Conservation (phyloP, 2,797 vertebrate genomes). For the Cichlasoma orientale region DNA sequence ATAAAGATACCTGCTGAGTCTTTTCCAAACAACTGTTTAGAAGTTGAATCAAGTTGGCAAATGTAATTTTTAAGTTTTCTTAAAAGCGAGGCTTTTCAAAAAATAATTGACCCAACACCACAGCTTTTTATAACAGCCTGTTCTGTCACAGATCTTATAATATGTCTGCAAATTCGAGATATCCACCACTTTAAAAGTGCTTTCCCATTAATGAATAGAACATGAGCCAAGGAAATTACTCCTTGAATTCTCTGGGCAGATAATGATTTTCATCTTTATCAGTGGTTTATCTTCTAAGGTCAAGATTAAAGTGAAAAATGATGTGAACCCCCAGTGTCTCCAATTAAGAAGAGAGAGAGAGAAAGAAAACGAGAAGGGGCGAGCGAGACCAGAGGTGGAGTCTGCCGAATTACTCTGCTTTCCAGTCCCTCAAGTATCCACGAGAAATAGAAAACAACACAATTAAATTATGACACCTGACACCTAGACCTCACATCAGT, state of each 20-base stretch:
- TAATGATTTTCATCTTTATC: conserved; percentile 86
- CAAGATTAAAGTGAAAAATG: conserved; percentile 85
- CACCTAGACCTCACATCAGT: conserved; percentile 82
- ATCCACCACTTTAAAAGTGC: conserved; percentile 70
- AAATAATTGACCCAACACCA: conserved; percentile 55
- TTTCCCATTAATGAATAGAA: conserved; percentile 77
- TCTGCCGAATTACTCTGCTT: conserved; percentile 69
- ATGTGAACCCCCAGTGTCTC: conserved; percentile 82
- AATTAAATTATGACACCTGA: conserved; percentile 90
- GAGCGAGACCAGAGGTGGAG: conserved; percentile 59
- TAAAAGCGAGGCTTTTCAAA: conserved; percentile 31
- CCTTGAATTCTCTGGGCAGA: conserved; percentile 79
- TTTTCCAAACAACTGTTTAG: conserved; percentile 39
- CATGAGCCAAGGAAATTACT: conserved; percentile 77
- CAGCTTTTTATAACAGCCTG: conserved; percentile 55
- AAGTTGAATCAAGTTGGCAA: conserved; percentile 39
- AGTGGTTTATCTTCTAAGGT: conserved; percentile 85
- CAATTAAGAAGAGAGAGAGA: conserved; percentile 78
- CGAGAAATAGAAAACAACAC: conserved; percentile 84
- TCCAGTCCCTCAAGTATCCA: conserved; percentile 74
- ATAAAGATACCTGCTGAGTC: conserved; percentile 32
- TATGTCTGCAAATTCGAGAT: conserved; percentile 74
- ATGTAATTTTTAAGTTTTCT: conserved; percentile 46
- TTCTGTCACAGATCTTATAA: conserved; percentile 63
- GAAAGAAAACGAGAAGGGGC: conserved; percentile 42